These are phyloP conservation scores for Drosophila longiperda DNA, from an alignment of 2,888 invertebrate genomes.

Conservation along the genomic window DNA sequence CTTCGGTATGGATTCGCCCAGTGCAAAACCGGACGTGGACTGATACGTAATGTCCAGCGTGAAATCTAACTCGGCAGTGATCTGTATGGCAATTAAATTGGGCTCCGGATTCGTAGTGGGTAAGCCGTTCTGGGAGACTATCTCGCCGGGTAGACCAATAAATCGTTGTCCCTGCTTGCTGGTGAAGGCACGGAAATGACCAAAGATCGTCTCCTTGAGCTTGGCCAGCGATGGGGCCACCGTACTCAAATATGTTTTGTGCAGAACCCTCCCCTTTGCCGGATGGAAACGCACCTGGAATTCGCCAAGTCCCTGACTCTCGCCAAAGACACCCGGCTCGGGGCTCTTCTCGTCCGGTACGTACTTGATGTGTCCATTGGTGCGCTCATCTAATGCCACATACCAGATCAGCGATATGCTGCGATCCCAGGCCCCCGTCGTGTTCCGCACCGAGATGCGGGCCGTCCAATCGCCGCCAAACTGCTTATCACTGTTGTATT, in stretches of 20 bases:
- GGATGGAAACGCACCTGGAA: slow-evolving; percentile 87
- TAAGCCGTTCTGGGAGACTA: slow-evolving; percentile 85
- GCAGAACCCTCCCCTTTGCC: slow-evolving; percentile 87
- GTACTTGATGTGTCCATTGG: slow-evolving; percentile 86
- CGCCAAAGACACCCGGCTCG: slow-evolving; percentile 87
- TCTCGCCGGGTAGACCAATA: slow-evolving; percentile 88
- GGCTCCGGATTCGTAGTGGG: slow-evolving; percentile 87
- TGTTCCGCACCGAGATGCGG: slow-evolving; percentile 88
- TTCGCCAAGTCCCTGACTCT: slow-evolving; percentile 91
- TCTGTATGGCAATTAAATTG: slow-evolving; percentile 92
- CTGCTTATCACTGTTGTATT: slow-evolving; percentile 91
- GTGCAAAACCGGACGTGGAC: slow-evolving; percentile 88
- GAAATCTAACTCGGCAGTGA: slow-evolving; percentile 92
- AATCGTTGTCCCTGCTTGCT: slow-evolving; percentile 86
- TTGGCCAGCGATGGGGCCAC: slow-evolving; percentile 89
- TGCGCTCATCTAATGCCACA: slow-evolving; percentile 91
- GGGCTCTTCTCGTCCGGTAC: slow-evolving; percentile 80
- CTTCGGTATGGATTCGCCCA: slow-evolving; percentile 82
- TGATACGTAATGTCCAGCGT: slow-evolving; percentile 93
- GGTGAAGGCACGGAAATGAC: slow-evolving; percentile 88
- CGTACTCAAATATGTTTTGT: slow-evolving; percentile 91
- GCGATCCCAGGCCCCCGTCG: slow-evolving; percentile 78
- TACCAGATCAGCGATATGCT: slow-evolving; percentile 91
- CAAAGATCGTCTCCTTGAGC: slow-evolving; percentile 91
- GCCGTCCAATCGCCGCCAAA: slow-evolving; percentile 98